Percentiles rank a stretch among this genome's conserved stretches.
Conservation (phyloP, 1,140 invertebrate species). For the Oppia nitens region DNA sequence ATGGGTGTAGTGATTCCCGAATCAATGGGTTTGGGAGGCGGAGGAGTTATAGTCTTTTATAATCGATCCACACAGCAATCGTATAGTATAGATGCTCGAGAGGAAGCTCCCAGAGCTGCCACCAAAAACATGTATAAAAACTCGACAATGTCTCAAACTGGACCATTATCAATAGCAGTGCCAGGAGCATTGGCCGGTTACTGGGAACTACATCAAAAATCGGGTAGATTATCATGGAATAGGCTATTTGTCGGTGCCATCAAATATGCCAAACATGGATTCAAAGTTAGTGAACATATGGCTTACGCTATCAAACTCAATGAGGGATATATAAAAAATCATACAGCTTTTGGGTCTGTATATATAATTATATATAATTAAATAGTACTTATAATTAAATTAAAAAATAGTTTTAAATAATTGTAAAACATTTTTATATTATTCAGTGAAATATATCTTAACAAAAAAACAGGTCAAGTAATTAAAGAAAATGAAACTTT, state of each 20-base stretch:
- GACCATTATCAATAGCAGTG: constrained; percentile 57
- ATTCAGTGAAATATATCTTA: not conserved
- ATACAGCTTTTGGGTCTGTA: not conserved
- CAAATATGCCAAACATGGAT: constrained; percentile 50
- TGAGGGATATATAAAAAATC: constrained; percentile 24
- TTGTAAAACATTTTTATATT: not conserved
- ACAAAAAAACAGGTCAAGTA: not conserved
- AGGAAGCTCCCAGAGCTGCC: constrained; percentile 52
- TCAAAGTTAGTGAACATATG: constrained; percentile 29
- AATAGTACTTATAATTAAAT: not conserved
- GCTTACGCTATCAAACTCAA: constrained; percentile 31
- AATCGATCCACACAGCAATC: constrained; percentile 24
- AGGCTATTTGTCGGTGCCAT: constrained; percentile 57
- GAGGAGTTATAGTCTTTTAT: constrained; percentile 67
- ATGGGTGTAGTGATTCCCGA: constrained; percentile 64
- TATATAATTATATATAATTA: too few species aligned
- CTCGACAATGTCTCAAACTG: constrained; percentile 29
- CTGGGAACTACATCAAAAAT: constrained; percentile 58
- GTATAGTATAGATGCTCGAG: constrained; percentile 49
- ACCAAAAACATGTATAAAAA: constrained; percentile 46
- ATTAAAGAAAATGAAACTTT: not conserved
- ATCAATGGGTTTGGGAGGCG: constrained; percentile 69
- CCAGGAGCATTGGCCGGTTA: constrained; percentile 80
- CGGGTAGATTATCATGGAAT: constrained; percentile 63
- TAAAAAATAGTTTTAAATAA: not conserved